Base-by-base conservation (phyloP, 2,113 vertebrate genomes). In the Brachionichthys hirsutus region DNA sequence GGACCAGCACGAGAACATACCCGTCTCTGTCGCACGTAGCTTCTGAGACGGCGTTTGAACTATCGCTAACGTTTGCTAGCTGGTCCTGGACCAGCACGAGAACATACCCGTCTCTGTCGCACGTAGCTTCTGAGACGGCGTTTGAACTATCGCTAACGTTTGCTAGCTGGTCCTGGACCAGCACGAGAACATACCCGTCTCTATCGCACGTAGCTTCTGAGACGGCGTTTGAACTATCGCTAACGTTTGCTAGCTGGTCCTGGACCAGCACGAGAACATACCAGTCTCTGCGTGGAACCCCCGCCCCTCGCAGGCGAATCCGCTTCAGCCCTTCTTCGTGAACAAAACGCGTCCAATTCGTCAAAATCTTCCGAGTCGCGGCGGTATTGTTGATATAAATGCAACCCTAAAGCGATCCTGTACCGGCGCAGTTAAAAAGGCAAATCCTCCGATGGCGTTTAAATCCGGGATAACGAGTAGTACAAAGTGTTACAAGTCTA, bases 251-350 rank as follows among this genome's bases (percentile, higher is more conserved):
- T 56, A 12, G 35, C 16, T 22, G 8, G 12, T 54, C 24, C 17
- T 35, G 6, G 14, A 2, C n/a, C 20, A 55, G 40, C 20, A 49
- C 42, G 3, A n/a, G n/a, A 54, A 69, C 71, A 40, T 69, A 85
- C 83, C 70, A n/a, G 66, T 57, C 30, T 24, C 41, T 67, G 56
- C 57, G 54, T 44, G 52, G 18, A 68, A 73, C 85, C 77, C 53
- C n/a, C n/a, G n/a, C n/a, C 74, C 24, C 24, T 30, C 24, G 4
- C 4, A 30, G 70, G 64, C 62, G 44, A 66, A 51, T 42, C 52
- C 81, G 40, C 40, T 45, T 61, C 72, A 17, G 42, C 59, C 67
- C 55, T 77, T 54, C 55, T 71, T 51, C 41, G 73, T 53, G 61
- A 53, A 38, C 36, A 6, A n/a, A 65, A 67, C 66, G 64, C 53